These are phyloP conservation scores for Colaptes auratus DNA, from an alignment of 2,113 vertebrate genomes.

Conservation along the genomic window DNA sequence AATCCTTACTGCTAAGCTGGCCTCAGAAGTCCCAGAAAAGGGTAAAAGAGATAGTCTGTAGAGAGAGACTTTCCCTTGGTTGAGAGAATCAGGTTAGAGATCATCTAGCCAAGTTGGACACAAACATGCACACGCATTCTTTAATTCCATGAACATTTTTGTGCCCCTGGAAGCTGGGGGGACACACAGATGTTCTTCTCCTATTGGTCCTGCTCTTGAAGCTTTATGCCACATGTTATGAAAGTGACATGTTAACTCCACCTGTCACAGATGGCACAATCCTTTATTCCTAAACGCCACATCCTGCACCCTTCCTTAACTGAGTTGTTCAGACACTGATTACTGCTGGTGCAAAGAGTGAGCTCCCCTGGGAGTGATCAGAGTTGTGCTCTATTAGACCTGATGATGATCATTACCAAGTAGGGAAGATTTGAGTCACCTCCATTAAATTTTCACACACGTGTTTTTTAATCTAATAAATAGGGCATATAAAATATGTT, in stretches of 20 bases:
- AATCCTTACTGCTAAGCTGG: too few species aligned
- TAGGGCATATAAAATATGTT: neutral
- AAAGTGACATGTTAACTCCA: neutral
- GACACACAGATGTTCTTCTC: neutral
- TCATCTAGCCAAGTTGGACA: too few species aligned
- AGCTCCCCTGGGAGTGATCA: neutral
- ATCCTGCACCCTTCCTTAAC: fast-evolving
- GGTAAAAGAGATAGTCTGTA: too few species aligned
- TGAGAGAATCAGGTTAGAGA: too few species aligned
- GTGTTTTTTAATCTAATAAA: slow-evolving; percentile 20
- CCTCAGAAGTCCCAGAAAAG: too few species aligned
- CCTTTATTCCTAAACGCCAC: neutral
- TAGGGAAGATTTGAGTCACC: neutral
- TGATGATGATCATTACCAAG: neutral
- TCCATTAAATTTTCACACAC: neutral
- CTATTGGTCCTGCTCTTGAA: neutral
- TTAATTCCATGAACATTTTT: too few species aligned
- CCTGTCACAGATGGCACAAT: neutral
- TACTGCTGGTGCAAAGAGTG: neutral
- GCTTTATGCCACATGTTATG: neutral
- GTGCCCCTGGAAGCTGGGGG: neutral
- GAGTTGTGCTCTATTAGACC: neutral
- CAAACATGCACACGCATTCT: too few species aligned
- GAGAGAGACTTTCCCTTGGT: too few species aligned
- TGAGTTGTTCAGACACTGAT: neutral